Percentiles rank a stretch among this genome's conserved stretches.
phyloP scores from a whole-genome alignment of 2,113 vertebrate species.

The Peromyscus maniculatus region DNA sequence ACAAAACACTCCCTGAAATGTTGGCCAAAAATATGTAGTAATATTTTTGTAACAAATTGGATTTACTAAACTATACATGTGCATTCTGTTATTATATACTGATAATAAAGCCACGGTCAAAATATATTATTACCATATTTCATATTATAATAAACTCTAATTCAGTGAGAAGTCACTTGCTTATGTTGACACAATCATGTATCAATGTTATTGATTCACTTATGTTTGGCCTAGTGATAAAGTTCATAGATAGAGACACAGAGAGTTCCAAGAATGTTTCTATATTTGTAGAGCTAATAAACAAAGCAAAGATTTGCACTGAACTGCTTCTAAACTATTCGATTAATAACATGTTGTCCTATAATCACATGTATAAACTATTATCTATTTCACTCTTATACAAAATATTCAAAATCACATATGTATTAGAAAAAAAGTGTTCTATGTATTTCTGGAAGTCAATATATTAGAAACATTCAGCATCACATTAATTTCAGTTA shows the following conservation, averaged over 20 bases:
- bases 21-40: not conserved
- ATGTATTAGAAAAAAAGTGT: not conserved
- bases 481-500: not conserved
- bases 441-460: not conserved
- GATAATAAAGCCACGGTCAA: not conserved
- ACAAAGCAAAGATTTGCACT: not conserved
- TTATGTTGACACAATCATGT: not conserved
- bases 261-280: not conserved
- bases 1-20: not conserved
- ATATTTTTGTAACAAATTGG: not conserved
- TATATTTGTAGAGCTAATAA: not conserved
- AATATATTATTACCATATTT: not conserved
- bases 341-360: not conserved
- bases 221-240: not conserved
- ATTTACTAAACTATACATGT: not conserved
- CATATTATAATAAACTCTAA: not conserved
- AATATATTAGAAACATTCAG: not conserved
- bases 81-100: not conserved
- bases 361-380: not conserved
- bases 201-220: not conserved
- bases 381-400: not conserved
- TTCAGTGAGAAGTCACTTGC: not conserved
- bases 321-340: not conserved
- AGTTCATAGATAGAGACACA: not conserved
- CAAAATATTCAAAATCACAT: not conserved